Base-by-base conservation (phyloP, 2,888 invertebrate genomes). In the Agonopterix arenella region DNA sequence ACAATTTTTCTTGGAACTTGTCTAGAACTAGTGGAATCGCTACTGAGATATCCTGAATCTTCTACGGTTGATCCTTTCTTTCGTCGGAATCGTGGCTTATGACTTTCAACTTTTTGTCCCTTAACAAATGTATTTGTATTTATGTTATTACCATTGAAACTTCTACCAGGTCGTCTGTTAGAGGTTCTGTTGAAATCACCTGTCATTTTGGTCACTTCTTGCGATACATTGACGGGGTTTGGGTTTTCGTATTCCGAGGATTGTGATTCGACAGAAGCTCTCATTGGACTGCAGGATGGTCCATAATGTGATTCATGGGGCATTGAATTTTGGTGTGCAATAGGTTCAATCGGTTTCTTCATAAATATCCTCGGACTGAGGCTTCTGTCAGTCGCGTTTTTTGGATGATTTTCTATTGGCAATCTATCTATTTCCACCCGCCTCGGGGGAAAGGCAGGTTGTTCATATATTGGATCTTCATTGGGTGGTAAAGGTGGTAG, bases 41-140 rank as follows among this genome's bases (percentile, higher is more conserved):
- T 95, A 71, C 96, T 96, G 52, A 96, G 90, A 68, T 96, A 96
- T 0, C 96, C 96, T 1, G 96, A 95, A 73, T 96, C 96, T 70
- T 94, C 91, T 46, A 93, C 90, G 60, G 70, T 80, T 1, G 63
- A 57, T 37, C 88, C 76, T 63, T 89, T 82, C 59, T 82, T 80
- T 56, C 82, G 68, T 48, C 78, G 73, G 56, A 73, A 75, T 50
- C 73, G 68, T 51, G 70, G 56, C 45, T 78, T 82, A 51, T 66
- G 56, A 18, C 60, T 60, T 4, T 80, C 80, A 28, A 66, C 66
- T 55, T 80, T 80, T 43, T 63, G 59, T 36, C 67, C 68, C 57
- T 80, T 84, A 0, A 85, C 74, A 57, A 84, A 89, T 40, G 89
- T 89, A 49, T 80, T 76, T 2, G 84, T 83, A 48, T 89, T 84